Conservation (phyloP, 2,113 vertebrate species). For the Dasypus novemcinctus region DNA sequence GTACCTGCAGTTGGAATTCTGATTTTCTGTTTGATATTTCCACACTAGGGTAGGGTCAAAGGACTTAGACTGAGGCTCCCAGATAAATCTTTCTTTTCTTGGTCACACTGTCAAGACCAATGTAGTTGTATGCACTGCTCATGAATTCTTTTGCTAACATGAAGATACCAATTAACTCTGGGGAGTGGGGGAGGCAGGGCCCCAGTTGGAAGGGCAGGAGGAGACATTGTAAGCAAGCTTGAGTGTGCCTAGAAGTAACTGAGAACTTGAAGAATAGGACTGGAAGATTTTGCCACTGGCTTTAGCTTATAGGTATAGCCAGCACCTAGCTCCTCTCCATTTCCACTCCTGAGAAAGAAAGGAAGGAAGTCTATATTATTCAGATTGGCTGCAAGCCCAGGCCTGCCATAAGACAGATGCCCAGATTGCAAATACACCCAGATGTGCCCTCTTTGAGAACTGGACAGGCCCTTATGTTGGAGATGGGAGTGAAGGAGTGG, state of each 20-base stretch:
- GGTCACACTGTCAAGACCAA: neutral
- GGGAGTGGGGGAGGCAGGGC: neutral
- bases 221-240: neutral
- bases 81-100: slow-evolving; percentile 36
- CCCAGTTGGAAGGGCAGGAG: neutral
- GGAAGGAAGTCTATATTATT: neutral
- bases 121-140: neutral
- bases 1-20: neutral
- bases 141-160: neutral
- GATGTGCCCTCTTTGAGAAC: neutral
- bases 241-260: neutral
- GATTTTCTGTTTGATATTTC: neutral
- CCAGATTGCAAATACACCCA: neutral
- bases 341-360: neutral
- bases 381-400: neutral
- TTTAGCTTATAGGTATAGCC: neutral
- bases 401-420: neutral
- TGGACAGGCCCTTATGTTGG: neutral
- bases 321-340: neutral
- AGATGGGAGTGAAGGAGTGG: neutral
- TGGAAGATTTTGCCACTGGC: too few species aligned
- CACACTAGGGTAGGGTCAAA: neutral
- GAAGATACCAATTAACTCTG: neutral
- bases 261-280: neutral
- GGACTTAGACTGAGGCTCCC: neutral